phyloP scores from a whole-genome alignment of 2,113 vertebrate genomes.

The Dicerorhinus sumatrensis region DNA sequence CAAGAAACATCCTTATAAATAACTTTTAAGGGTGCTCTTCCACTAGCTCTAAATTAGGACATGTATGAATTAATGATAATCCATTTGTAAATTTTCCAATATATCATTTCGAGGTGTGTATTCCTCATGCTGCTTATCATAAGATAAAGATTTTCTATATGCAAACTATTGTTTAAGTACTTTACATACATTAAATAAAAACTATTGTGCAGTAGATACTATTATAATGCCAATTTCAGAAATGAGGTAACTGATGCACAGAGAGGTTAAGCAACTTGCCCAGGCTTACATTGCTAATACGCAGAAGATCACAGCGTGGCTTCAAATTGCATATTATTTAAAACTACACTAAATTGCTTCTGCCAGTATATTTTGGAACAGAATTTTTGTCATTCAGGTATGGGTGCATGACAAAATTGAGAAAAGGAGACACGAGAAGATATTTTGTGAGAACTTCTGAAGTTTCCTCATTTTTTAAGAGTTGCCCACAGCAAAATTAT shows the following conservation, averaged over 20 bases:
- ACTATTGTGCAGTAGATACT: not conserved
- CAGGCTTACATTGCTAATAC: not conserved
- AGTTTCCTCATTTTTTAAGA: not conserved
- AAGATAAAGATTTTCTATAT: not conserved
- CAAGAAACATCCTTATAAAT: not conserved
- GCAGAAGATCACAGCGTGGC: not conserved
- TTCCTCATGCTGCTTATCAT: not conserved
- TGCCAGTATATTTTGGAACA: not conserved
- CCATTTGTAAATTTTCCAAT: not conserved
- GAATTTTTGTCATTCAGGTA: not conserved
- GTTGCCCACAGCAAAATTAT: not conserved
- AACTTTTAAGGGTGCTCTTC: not conserved
- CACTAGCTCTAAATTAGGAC: not conserved
- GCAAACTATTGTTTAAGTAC: not conserved
- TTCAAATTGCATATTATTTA: not conserved
- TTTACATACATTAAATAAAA: not conserved
- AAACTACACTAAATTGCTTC: not conserved
- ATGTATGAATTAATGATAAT: not conserved
- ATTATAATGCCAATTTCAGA: not conserved
- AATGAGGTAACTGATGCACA: not conserved
- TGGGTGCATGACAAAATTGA: not conserved
- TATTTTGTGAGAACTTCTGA: not conserved
- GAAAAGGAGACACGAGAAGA: not conserved
- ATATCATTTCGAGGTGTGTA: not conserved
- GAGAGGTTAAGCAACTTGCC: not conserved